Evolutionary conservation across 1,140 invertebrate species (phyloP), one percentile per base, ranked within the genome.

Genomic region (Adoxophyes honmai): DNA sequence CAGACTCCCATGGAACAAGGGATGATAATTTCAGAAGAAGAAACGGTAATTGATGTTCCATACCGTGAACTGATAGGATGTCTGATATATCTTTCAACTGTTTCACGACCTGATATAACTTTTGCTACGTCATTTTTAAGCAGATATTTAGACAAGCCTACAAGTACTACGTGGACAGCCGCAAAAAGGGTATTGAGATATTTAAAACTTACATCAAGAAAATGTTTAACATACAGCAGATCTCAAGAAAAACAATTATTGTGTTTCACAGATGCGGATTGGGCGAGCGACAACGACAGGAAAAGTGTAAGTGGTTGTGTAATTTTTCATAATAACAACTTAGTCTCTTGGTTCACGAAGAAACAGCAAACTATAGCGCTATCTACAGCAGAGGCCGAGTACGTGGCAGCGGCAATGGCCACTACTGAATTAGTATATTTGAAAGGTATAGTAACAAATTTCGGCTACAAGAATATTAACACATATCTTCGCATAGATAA

Each of bases 331-430:
- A n/a, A n/a, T n/a, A n/a, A n/a, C n/a, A n/a, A n/a, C n/a, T n/a
- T n/a, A n/a, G n/a, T n/a, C n/a, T n/a, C n/a, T n/a, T n/a, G n/a
- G n/a, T n/a, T n/a, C n/a, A n/a, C n/a, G n/a, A n/a, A n/a, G n/a
- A n/a, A n/a, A n/a, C n/a, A n/a, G n/a, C n/a, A n/a, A n/a, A n/a
- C n/a, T n/a, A n/a, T n/a, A 8, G 69, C 81, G 15, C 14, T 84
- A 7, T 88, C 73, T 16, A 81, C 75, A 13, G 70, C 71, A 5
- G 81, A 88, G 53, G 73, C 84, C 0, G 85, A 90, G 39, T 89
- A 83, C 59, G 61, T 86, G 10, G 75, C 84, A 34, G 60, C 66
- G 7, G 61, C 64, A 9, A 13, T 63, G 36, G 64, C 62, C 57
- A 61, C 63, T 21, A 60, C 72, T 64, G 73, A 70, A 36, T 53